A percentile compares a stretch with the other conserved stretches of the same genome.
Conservation (phyloP, 2,113 vertebrate genomes). For the Corynorhinus townsendii region DNA sequence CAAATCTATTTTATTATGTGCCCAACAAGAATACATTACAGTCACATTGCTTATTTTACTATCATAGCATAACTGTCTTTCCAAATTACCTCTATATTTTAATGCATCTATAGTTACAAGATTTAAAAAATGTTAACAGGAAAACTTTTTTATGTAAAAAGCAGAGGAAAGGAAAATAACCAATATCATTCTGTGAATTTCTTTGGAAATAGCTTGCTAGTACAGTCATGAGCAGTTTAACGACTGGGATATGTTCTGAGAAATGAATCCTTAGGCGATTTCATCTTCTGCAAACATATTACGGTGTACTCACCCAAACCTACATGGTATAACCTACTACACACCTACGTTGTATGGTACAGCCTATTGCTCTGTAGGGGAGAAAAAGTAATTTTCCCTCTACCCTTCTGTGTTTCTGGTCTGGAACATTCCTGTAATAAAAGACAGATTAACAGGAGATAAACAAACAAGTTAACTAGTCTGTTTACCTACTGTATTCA, state of each 20-base stretch:
- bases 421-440: background rate
- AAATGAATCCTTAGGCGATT: background rate
- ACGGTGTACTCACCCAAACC: background rate
- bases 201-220: background rate
- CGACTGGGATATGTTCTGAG: background rate
- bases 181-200: background rate
- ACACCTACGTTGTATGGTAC: background rate
- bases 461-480: background rate
- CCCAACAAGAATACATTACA: background rate
- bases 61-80: background rate
- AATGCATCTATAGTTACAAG: background rate
- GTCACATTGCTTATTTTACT: background rate
- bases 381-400: background rate
- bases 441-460: background rate
- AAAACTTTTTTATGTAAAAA: background rate
- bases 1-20: background rate
- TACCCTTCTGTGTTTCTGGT: background rate
- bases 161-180: background rate
- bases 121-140: background rate
- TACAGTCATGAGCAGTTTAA: background rate
- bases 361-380: background rate
- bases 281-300: background rate
- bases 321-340: no score
- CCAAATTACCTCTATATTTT: background rate
- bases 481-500: background rate